A percentile compares a stretch with the other conserved stretches of the same genome.
These are phyloP conservation scores for Synergus gifuensis DNA, from an alignment of 2,888 invertebrate species.

Conservation along the genomic window DNA sequence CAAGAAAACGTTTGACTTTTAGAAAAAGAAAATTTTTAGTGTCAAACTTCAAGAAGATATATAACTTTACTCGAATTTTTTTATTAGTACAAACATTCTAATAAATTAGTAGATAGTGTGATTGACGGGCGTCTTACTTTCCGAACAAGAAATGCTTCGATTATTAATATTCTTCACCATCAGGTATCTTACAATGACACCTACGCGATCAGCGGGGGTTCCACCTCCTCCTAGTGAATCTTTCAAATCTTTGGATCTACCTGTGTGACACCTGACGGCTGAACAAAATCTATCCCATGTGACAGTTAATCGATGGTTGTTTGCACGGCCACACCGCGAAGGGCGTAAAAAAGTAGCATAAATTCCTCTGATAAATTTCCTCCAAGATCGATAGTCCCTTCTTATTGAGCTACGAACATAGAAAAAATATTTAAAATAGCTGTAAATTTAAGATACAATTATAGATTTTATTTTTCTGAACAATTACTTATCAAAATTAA, in stretches of 20 bases:
- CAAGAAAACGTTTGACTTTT: neutral
- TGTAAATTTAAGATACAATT: no score
- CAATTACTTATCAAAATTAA: neutral
- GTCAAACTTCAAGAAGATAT: neutral
- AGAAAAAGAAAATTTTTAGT: neutral
- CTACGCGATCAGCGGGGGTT: conserved; percentile 52
- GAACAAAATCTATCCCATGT: conserved; percentile 47
- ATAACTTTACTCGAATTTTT: conserved; percentile 10
- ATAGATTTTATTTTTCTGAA: no score
- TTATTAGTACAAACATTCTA: conserved; percentile 19
- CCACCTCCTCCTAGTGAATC: conserved; percentile 5
- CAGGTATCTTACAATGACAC: conserved; percentile 46
- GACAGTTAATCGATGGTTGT: conserved; percentile 48
- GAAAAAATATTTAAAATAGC: conserved; percentile 8
- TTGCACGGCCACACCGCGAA: neutral
- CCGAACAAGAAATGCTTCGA: conserved; percentile 41
- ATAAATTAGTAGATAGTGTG: conserved; percentile 36
- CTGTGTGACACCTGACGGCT: conserved; percentile 47
- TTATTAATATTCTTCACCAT: conserved; percentile 44
- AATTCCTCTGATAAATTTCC: conserved; percentile 14
- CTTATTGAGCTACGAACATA: conserved; percentile 20
- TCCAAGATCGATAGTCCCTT: neutral
- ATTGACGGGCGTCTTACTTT: conserved; percentile 43
- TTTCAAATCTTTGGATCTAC: conserved; percentile 40
- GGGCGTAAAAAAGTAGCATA: conserved; percentile 42